Percentiles rank a stretch among this genome's conserved stretches.
Evolutionary conservation across 2,888 invertebrate species (phyloP).

Genomic region (Spicauda simplicius): DNA sequence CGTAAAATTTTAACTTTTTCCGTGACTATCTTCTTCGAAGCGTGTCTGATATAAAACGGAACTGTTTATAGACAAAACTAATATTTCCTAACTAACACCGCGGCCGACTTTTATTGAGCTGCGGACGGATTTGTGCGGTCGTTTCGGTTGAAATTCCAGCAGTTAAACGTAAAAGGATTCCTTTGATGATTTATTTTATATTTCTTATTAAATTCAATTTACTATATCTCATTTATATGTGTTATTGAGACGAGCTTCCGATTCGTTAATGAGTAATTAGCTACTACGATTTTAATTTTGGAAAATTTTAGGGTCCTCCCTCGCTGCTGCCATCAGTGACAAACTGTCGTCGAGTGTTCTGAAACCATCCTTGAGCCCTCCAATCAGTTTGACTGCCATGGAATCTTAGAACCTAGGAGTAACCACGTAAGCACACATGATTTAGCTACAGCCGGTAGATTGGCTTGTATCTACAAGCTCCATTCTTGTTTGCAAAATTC

Average conservation of each 20-base stretch:
- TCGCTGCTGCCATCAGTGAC: too few species aligned
- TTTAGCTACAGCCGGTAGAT: too few species aligned
- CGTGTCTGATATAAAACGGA: background rate
- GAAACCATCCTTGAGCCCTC: too few species aligned
- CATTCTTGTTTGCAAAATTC: too few species aligned
- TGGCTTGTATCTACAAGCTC: too few species aligned
- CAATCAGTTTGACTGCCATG: too few species aligned
- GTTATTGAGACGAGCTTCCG: background rate
- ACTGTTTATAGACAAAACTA: conserved; percentile 22
- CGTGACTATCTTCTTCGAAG: conserved; percentile 10
- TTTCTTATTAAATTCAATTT: conserved; percentile 3
- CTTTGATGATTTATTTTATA: conserved; percentile 16
- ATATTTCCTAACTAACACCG: conserved; percentile 19
- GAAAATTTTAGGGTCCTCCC: too few species aligned
- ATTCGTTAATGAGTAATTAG: background rate
- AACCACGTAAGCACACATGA: too few species aligned
- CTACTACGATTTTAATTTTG: too few species aligned
- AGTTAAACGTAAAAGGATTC: conserved; percentile 17
- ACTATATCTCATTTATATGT: background rate
- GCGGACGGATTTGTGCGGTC: conserved; percentile 17
- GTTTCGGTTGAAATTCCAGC: conserved; percentile 15
- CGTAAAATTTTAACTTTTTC: background rate
- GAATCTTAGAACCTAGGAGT: too few species aligned
- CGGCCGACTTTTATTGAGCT: conserved; percentile 26
- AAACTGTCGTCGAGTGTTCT: too few species aligned